Conservation (phyloP, 1,140 invertebrate species). For the Lasioglossum baleicum region DNA sequence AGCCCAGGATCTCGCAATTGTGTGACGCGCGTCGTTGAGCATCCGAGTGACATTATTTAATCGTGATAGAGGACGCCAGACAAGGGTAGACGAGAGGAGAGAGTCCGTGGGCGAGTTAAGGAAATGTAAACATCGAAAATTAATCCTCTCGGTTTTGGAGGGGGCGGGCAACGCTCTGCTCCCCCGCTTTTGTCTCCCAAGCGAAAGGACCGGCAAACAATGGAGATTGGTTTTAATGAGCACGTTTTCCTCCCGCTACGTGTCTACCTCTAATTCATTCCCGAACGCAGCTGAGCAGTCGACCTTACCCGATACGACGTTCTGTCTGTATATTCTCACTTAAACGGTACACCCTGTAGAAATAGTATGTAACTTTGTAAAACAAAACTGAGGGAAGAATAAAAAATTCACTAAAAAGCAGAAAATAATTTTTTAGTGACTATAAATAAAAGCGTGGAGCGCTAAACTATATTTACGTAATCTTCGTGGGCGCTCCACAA, state of each 20-base stretch:
- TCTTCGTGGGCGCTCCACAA: too few relatives aligned
- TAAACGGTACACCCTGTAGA: too few relatives aligned
- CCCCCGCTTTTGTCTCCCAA: neutral
- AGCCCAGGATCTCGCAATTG: neutral
- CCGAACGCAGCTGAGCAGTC: neutral
- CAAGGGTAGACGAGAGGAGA: too few relatives aligned
- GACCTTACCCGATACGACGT: too few relatives aligned
- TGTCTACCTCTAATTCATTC: neutral
- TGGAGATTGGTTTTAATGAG: slow-evolving; percentile 15
- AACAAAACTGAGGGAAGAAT: too few relatives aligned
- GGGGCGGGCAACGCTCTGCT: too few relatives aligned
- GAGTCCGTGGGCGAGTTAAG: neutral
- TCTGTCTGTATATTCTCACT: too few relatives aligned
- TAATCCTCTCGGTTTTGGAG: neutral
- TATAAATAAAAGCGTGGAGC: too few relatives aligned
- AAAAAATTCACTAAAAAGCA: too few relatives aligned
- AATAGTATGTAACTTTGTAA: too few relatives aligned
- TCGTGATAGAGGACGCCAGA: neutral
- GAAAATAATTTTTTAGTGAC: too few relatives aligned
- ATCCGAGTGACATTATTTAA: neutral
- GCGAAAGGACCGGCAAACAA: neutral
- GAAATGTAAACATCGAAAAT: slow-evolving; percentile 24
- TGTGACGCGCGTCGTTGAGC: neutral
- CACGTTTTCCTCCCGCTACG: neutral
- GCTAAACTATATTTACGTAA: too few relatives aligned